Base-by-base conservation (phyloP, 2,888 invertebrate genomes). In the Volucella zonaria region DNA sequence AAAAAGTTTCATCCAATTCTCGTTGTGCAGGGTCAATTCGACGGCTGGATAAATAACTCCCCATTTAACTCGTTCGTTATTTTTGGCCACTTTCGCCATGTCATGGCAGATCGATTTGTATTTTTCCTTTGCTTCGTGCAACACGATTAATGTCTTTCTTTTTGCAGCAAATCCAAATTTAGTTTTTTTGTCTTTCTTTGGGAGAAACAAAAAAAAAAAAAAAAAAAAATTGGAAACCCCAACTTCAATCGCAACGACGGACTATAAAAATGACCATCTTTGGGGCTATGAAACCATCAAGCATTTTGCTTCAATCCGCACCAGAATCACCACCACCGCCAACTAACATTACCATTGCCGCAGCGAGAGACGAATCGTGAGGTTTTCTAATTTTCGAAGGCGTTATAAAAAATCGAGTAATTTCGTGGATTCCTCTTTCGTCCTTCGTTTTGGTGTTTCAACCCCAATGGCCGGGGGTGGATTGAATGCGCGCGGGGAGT, bases 211-310 rank as follows among this genome's bases (percentile, higher is more conserved):
- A 73, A n/a, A n/a, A n/a, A n/a, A n/a, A n/a, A n/a, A n/a, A n/a
- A n/a, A n/a, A n/a, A n/a, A n/a, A n/a, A 79, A 73, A 85, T 81
- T 85, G 71, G 81, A 85, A 81, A 81, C 85, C 81, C 58, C 85
- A 85, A 71, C 76, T 81, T 68, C 70, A 80, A 73, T 76, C 76
- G 23, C 62, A 59, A 81, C 67, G 73, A 73, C 47, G 81, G 56
- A 67, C 71, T 56, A 80, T 85, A 80, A 79, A 85, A 80, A 62
- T 80, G 85, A 76, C 85, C 80, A 73, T 81, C 73, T 52, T 38
- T 61, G 58, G 59, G 56, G 9, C 40, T 54, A 64, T 31, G 31
- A 67, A 38, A 47, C 15, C 52, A 15, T 15, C 49, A 9, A 71
- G 14, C 18, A 51, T 15, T 70, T 23, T 14, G 23, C 43, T 38